phyloP scores from a whole-genome alignment of 2,888 invertebrate genomes.

The Melanchra persicariae region DNA sequence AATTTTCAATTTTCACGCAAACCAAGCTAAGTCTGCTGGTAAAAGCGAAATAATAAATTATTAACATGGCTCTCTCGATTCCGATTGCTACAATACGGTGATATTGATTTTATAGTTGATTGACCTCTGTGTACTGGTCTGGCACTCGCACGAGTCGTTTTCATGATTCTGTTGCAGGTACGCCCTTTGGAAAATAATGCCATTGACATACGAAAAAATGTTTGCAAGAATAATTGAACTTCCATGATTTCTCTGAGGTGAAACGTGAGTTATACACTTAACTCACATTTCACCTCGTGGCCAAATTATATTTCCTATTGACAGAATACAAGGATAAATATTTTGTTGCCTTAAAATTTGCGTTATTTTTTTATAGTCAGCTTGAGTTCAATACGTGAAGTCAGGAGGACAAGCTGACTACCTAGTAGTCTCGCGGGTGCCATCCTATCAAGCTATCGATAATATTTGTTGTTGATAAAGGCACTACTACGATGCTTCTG shows the following conservation, averaged over 20 bases:
- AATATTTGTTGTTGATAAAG: slow-evolving; percentile 70
- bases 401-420: slow-evolving; percentile 11
- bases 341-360: background rate
- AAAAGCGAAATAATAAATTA: background rate
- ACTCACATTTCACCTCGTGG: too few relatives aligned
- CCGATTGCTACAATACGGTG: background rate
- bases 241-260: too few relatives aligned
- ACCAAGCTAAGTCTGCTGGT: background rate
- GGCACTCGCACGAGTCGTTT: background rate
- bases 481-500: slow-evolving; percentile 59
- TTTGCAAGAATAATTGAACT: too few relatives aligned
- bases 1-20: background rate
- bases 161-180: background rate
- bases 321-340: background rate
- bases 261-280: too few relatives aligned
- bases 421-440: slow-evolving; percentile 13
- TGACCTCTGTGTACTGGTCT: background rate
- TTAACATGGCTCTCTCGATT: background rate
- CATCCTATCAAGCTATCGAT: slow-evolving; percentile 62
- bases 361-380: background rate
- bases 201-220: too few relatives aligned
- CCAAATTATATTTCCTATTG: background rate
- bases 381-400: too few relatives aligned
- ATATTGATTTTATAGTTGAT: slow-evolving; percentile 21
- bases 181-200: background rate